Conservation (phyloP, 1,140 invertebrate genomes). For the Chironomus striatipennis region DNA sequence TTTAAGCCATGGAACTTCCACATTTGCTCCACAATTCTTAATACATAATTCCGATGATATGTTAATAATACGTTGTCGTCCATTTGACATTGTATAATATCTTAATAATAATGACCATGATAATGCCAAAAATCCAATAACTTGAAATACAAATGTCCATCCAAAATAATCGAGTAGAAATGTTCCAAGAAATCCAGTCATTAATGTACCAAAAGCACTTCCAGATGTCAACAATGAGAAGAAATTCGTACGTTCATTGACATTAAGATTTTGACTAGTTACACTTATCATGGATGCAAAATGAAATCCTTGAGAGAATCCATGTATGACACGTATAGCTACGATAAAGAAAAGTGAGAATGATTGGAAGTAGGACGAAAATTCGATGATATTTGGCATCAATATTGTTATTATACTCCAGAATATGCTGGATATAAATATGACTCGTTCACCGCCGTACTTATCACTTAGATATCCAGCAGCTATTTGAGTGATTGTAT, state of each 20-base stretch:
- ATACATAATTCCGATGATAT: slow-evolving; percentile 35
- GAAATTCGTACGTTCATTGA: slow-evolving; percentile 58
- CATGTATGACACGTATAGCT: slow-evolving; percentile 52
- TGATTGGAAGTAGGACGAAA: slow-evolving; percentile 44
- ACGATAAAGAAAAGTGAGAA: slow-evolving; percentile 52
- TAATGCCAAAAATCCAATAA: slow-evolving; percentile 49
- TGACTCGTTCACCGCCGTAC: slow-evolving; percentile 58
- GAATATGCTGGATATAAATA: slow-evolving; percentile 52
- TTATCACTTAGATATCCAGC: slow-evolving; percentile 61
- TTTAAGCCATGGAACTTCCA: slow-evolving; percentile 36
- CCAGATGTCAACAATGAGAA: slow-evolving; percentile 62
- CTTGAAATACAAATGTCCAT: slow-evolving; percentile 59
- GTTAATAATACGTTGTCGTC: slow-evolving; percentile 37
- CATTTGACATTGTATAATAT: slow-evolving; percentile 38
- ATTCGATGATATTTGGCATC: slow-evolving; percentile 56
- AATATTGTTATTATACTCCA: slow-evolving; percentile 60
- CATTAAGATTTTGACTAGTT: slow-evolving; percentile 53
- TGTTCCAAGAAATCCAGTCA: slow-evolving; percentile 61
- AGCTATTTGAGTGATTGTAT: slow-evolving; percentile 58
- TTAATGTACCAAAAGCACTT: slow-evolving; percentile 52
- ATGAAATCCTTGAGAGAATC: slow-evolving; percentile 60
- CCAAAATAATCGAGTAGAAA: slow-evolving; percentile 56
- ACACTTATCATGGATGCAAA: slow-evolving; percentile 66
- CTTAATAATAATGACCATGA: slow-evolving; percentile 37
- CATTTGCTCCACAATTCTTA: slow-evolving; percentile 31